These are phyloP conservation scores for Neolamprologus ventralis DNA, from an alignment of 2,113 vertebrate genomes.

Conservation along the genomic window DNA sequence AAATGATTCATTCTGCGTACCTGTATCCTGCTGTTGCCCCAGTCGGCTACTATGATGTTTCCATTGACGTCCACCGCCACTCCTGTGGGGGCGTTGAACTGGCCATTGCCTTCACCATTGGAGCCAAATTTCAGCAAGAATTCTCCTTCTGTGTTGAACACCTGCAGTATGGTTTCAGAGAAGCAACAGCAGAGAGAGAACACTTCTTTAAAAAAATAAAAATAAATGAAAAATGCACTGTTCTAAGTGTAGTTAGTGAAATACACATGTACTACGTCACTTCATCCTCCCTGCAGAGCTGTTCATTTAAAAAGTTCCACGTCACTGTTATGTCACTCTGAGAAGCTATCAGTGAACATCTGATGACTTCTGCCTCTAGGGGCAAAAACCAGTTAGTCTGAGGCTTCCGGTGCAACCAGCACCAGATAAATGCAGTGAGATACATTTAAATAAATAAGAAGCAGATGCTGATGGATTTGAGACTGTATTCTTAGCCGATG, in stretches of 20 bases:
- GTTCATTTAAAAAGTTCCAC: background rate
- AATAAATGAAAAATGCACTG: background rate
- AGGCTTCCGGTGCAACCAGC: background rate
- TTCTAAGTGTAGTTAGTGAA: background rate
- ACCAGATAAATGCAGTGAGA: background rate
- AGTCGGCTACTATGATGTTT: conserved; percentile 97
- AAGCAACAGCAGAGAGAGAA: background rate
- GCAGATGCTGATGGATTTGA: background rate
- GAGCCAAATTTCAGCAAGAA: conserved; percentile 96
- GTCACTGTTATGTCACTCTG: background rate
- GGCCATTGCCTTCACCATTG: conserved; percentile 95
- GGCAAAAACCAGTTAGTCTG: background rate
- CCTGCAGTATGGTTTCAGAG: conserved; percentile 60
- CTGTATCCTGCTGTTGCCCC: conserved; percentile 99
- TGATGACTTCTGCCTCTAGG: background rate
- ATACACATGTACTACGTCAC: background rate
- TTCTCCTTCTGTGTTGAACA: conserved; percentile 96
- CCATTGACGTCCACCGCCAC: conserved; percentile 93
- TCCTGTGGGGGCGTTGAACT: conserved; percentile 98
- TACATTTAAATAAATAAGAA: background rate
- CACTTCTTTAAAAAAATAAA: background rate
- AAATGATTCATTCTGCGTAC: conserved; percentile 49
- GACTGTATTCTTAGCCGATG: background rate
- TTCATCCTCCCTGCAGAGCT: background rate
- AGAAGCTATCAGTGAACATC: background rate